phyloP scores from a whole-genome alignment of 2,888 invertebrate genomes.

The Teleogryllus oceanicus region DNA sequence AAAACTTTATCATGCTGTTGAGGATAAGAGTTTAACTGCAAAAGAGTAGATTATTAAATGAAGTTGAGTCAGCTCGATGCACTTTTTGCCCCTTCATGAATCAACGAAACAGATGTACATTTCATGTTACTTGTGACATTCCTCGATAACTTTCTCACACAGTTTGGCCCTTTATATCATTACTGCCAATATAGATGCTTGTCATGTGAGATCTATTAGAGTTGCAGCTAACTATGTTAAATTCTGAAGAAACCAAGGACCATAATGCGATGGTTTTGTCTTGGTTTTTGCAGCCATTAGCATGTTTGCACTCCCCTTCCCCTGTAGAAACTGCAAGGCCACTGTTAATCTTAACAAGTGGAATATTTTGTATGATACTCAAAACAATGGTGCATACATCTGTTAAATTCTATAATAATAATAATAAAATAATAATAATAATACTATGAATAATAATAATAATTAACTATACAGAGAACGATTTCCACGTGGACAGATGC shows the following conservation, averaged over 20 bases:
- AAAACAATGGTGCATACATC: slow-evolving; percentile 40
- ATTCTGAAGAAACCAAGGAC: slow-evolving; percentile 35
- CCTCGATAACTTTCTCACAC: slow-evolving; percentile 39
- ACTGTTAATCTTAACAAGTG: slow-evolving; percentile 36
- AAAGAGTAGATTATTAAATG: slow-evolving; percentile 40
- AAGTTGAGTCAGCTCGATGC: slow-evolving; percentile 39
- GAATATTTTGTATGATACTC: slow-evolving; percentile 41
- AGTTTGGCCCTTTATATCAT: slow-evolving; percentile 39
- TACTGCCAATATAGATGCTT: slow-evolving; percentile 39
- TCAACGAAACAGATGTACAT: slow-evolving; percentile 40
- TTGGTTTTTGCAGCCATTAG: slow-evolving; percentile 38
- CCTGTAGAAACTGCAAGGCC: slow-evolving; percentile 36
- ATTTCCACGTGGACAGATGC: slow-evolving; percentile 37
- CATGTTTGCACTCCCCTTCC: slow-evolving; percentile 35
- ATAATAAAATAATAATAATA: not conserved
- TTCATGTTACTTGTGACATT: slow-evolving; percentile 40
- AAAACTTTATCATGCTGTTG: slow-evolving; percentile 41
- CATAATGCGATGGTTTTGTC: slow-evolving; percentile 28
- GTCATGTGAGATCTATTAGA: slow-evolving; percentile 39
- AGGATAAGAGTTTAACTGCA: slow-evolving; percentile 40
- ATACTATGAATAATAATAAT: slow-evolving; percentile 18
- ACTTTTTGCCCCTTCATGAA: slow-evolving; percentile 40
- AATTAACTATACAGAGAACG: slow-evolving; percentile 37
- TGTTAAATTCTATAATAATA: slow-evolving; percentile 38
- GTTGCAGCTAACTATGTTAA: slow-evolving; percentile 38